A percentile compares a stretch with the other conserved stretches of the same genome.
Evolutionary conservation across 53 echinoderm and acorn worm species (phyloP).

Genomic region (Crossaster papposus): DNA sequence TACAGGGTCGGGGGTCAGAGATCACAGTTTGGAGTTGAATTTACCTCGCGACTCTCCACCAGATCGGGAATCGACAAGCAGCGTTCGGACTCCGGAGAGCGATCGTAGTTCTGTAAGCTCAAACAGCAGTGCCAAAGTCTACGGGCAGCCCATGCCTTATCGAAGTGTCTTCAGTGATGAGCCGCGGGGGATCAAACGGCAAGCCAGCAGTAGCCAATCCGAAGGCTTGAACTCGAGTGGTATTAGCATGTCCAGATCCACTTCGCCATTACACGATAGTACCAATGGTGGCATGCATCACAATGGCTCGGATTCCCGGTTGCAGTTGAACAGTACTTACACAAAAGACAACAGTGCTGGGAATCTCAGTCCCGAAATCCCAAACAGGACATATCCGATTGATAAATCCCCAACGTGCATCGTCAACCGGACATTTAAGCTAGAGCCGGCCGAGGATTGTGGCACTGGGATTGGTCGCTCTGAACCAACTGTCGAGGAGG

Average conservation of each 20-base stretch:
- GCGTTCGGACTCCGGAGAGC: conserved; percentile 62
- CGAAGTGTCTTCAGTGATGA: conserved; percentile 76
- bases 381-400: conserved; percentile 50
- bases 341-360: conserved; percentile 30
- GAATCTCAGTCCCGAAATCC: not conserved
- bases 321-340: conserved; percentile 49
- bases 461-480: not conserved
- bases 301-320: not conserved
- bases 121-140: conserved; percentile 69
- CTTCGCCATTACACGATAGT: conserved; percentile 38
- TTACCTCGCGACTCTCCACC: conserved; percentile 45
- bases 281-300: not conserved
- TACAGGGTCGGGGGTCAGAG: conserved; percentile 26
- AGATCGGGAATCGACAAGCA: conserved; percentile 62
- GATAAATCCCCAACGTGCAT: conserved; percentile 53
- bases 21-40: conserved; percentile 13
- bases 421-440: conserved; percentile 52
- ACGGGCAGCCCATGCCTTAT: conserved; percentile 73
- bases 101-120: conserved; percentile 72
- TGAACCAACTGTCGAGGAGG: conserved; percentile 26
- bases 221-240: conserved; percentile 62
- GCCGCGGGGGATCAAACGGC: conserved; percentile 72
- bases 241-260: conserved; percentile 54
- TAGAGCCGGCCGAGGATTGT: conserved; percentile 28
- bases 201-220: conserved; percentile 78